These are phyloP conservation scores for Sebastes vulpes DNA, from an alignment of 2,797 vertebrate genomes.

Conservation along the genomic window DNA sequence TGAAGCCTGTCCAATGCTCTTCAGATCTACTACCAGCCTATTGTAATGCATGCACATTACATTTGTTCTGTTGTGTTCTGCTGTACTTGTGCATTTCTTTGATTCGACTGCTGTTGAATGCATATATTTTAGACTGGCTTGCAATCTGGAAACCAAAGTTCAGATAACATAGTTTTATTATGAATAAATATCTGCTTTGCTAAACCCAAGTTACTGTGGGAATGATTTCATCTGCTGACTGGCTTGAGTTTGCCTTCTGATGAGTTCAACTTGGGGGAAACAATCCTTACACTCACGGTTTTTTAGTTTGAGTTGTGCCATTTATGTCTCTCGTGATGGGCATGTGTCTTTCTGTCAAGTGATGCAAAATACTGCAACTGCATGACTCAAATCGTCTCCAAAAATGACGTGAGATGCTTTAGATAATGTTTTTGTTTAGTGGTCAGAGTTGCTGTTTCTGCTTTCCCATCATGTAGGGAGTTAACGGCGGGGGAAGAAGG, in stretches of 20 bases:
- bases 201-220: not conserved
- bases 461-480: not conserved
- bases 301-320: not conserved
- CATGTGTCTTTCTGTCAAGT: not conserved
- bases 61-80: slow-evolving; percentile 55
- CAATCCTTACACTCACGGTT: not conserved
- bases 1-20: slow-evolving; percentile 58
- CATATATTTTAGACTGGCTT: not conserved
- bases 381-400: not conserved
- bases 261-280: not conserved
- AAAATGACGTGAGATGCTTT: not conserved
- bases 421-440: not conserved
- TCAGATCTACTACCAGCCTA: slow-evolving; percentile 54
- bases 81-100: not conserved
- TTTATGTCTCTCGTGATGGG: not conserved
- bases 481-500: not conserved
- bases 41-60: slow-evolving; percentile 78
- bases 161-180: not conserved
- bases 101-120: not conserved
- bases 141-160: not conserved
- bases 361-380: slow-evolving; percentile 40
- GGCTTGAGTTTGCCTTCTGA: not conserved
- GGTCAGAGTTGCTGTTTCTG: not conserved
- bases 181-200: not conserved
- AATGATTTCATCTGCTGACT: not conserved